A percentile compares a stretch with the other conserved stretches of the same genome.
Conservation (phyloP, 2,113 vertebrate species). For the Eulemur macaco region DNA sequence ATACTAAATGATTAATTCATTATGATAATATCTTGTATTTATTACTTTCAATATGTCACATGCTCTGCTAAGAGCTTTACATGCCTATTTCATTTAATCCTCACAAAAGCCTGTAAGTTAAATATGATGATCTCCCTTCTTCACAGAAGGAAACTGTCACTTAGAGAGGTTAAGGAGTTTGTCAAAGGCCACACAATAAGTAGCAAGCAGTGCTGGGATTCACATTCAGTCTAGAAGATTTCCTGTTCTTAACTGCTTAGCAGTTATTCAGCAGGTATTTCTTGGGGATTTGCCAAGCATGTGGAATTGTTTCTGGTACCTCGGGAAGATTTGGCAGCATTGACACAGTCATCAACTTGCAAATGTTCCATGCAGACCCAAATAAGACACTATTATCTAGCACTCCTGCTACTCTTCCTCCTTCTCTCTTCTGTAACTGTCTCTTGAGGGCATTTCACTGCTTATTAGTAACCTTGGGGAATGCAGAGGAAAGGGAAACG, state of each 20-base stretch:
- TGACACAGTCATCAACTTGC: neutral
- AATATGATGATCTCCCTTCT: neutral
- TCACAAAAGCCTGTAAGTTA: neutral
- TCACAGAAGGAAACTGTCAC: neutral
- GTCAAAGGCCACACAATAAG: neutral
- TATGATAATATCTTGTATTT: neutral
- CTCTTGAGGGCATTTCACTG: neutral
- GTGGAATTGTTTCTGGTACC: neutral
- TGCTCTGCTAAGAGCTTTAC: neutral
- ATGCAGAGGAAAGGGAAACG: neutral
- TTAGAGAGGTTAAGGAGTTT: neutral
- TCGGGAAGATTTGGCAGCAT: neutral
- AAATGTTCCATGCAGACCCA: neutral
- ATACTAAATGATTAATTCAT: neutral
- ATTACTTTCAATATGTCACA: neutral
- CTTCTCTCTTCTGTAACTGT: neutral
- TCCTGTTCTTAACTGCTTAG: neutral
- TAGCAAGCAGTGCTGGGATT: neutral
- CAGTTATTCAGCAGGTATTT: slow-evolving; percentile 2
- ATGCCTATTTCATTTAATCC: neutral
- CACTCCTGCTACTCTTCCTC: neutral
- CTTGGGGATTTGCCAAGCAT: neutral
- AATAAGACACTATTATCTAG: slow-evolving; percentile 38
- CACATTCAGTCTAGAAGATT: neutral
- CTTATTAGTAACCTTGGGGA: slow-evolving; percentile 18